These are phyloP conservation scores for Drosophila virilis DNA, from an alignment of 1,140 invertebrate genomes.

Conservation along the genomic window DNA sequence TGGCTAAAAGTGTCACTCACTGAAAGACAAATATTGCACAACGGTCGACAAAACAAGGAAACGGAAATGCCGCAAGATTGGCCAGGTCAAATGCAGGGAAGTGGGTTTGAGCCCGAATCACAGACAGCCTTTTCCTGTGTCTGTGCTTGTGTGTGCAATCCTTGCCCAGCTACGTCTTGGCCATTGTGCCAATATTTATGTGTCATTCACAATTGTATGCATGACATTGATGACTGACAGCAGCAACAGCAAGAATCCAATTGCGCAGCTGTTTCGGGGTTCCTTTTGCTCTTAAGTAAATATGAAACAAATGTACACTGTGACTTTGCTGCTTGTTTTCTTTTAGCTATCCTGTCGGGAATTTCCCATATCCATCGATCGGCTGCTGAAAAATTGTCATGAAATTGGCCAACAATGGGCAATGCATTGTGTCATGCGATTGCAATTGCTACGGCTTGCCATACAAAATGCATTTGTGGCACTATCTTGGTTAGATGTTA, in stretches of 20 bases:
- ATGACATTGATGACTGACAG: constrained; percentile 72
- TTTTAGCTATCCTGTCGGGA: constrained; percentile 1
- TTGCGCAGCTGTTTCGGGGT: constrained; percentile 67
- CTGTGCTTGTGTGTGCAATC: constrained; percentile 43
- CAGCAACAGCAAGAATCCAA: constrained; percentile 56
- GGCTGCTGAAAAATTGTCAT: constrained; percentile 74
- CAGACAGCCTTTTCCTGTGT: constrained; percentile 7
- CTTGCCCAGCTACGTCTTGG: constrained; percentile 55
- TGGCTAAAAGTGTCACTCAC: constrained; percentile 80
- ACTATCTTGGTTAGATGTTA: constrained; percentile 35
- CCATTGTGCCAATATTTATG: constrained; percentile 68
- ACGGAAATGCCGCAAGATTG: constrained; percentile 79
- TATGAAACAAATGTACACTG: constrained; percentile 73
- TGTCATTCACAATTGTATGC: constrained; percentile 80
- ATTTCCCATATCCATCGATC: constrained; percentile 34
- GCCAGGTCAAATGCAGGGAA: constrained; percentile 38
- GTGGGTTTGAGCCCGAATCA: constrained; percentile 18
- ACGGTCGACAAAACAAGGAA: constrained; percentile 49
- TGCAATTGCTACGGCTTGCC: constrained; percentile 39
- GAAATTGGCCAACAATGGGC: constrained; percentile 77
- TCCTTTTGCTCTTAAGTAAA: constrained; percentile 58
- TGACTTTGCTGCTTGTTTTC: constrained; percentile 58
- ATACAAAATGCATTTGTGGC: constrained; percentile 48
- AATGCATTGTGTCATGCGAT: constrained; percentile 69
- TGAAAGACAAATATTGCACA: constrained; percentile 77